A percentile compares a stretch with the other conserved stretches of the same genome.
Evolutionary conservation across 2,113 vertebrate genomes (phyloP).

Genomic region (Rhegmatorhina hoffmannsi): DNA sequence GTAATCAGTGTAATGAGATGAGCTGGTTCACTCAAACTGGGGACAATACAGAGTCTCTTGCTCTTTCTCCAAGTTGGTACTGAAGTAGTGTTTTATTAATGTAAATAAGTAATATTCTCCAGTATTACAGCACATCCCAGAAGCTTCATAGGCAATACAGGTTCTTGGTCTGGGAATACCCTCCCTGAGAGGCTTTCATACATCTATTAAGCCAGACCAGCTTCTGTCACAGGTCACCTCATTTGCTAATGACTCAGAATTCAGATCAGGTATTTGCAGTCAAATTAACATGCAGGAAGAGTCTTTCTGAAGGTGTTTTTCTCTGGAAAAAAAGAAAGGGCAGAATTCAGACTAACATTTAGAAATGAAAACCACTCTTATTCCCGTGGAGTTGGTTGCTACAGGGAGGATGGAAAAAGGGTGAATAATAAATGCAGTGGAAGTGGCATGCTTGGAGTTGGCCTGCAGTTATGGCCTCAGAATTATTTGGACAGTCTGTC

Average conservation of each 20-base stretch:
- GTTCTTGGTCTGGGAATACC: conserved; percentile 59
- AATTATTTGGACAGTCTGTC: neutral
- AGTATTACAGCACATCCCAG: conserved; percentile 38
- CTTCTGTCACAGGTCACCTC: conserved; percentile 52
- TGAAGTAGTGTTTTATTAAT: neutral
- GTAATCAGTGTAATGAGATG: neutral
- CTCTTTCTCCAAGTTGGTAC: neutral
- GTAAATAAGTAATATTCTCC: neutral
- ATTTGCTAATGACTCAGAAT: conserved; percentile 65
- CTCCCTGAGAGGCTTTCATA: conserved; percentile 35
- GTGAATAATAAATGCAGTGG: neutral
- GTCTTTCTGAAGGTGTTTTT: conserved; percentile 51
- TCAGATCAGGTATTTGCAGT: conserved; percentile 67
- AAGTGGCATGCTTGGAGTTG: neutral
- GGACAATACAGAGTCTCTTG: neutral
- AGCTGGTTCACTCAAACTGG: neutral
- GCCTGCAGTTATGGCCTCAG: neutral
- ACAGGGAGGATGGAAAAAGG: neutral
- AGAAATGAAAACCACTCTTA: neutral
- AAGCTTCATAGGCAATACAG: conserved; percentile 40
- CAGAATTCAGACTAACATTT: neutral
- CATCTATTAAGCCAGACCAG: conserved; percentile 49
- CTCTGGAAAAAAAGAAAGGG: neutral
- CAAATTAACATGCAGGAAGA: conserved; percentile 53
- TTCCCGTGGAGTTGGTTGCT: neutral